Evolutionary conservation across 2,113 vertebrate genomes (phyloP).

Genomic region (Equus quagga): DNA sequence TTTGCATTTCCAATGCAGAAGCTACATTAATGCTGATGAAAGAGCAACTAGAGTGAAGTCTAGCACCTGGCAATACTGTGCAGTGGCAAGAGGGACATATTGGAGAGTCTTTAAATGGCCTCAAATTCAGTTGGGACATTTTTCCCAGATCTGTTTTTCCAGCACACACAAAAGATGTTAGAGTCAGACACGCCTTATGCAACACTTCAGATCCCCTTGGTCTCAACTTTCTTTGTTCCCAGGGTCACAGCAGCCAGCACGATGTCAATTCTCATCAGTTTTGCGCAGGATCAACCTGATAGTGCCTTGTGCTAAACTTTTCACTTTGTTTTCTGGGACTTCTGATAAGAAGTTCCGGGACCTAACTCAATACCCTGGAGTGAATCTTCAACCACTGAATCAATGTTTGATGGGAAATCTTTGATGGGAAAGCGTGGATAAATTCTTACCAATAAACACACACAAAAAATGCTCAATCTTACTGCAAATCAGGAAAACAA

Average conservation of each 20-base stretch:
- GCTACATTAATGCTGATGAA: neutral
- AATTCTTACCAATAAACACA: neutral
- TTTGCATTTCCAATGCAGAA: neutral
- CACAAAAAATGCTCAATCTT: neutral
- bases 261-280: neutral
- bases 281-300: neutral
- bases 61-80: neutral
- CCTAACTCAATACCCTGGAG: neutral
- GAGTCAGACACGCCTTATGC: neutral
- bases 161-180: neutral
- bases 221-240: neutral
- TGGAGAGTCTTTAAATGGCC: neutral
- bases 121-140: neutral
- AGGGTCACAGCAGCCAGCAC: neutral
- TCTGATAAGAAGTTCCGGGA: neutral
- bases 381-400: neutral
- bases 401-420: neutral
- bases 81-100: neutral
- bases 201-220: neutral
- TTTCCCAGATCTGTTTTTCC: neutral
- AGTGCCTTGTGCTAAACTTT: neutral
- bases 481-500: neutral
- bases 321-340: neutral
- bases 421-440: neutral
- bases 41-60: neutral